phyloP scores from a whole-genome alignment of 2,113 vertebrate species.

The Stegostoma tigrinum region DNA sequence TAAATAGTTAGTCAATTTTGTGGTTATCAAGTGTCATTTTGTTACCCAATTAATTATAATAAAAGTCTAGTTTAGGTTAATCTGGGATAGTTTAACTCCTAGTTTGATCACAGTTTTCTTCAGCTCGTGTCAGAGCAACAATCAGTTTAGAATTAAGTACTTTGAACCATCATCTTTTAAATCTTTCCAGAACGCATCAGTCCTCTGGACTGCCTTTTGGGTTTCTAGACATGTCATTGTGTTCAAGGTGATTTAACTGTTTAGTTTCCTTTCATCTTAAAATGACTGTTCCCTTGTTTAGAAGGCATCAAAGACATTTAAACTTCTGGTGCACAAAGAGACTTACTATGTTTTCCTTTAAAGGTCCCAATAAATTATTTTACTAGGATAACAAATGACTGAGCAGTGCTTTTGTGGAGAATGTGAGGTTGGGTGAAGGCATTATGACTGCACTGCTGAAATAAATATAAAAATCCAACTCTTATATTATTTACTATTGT shows the following conservation, averaged over 20 bases:
- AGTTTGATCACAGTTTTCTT: not conserved
- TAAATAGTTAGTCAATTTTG: not conserved
- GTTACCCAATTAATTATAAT: not conserved
- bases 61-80: not conserved
- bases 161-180: not conserved
- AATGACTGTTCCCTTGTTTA: not conserved
- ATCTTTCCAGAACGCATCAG: not conserved
- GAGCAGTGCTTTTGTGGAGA: not conserved
- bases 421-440: not conserved
- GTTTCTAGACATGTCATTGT: not conserved
- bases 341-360: not conserved
- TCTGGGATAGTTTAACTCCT: not conserved
- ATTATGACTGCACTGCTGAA: not conserved
- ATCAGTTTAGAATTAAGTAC: not conserved
- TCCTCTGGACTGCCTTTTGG: not conserved
- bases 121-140: not conserved
- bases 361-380: not conserved
- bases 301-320: not conserved
- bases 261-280: not conserved
- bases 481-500: not conserved
- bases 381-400: not conserved
- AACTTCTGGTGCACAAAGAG: not conserved
- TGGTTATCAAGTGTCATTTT: not conserved
- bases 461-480: not conserved
- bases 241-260: not conserved